These are phyloP conservation scores for Agrochola litura DNA, from an alignment of 2,888 invertebrate genomes.

Conservation along the genomic window DNA sequence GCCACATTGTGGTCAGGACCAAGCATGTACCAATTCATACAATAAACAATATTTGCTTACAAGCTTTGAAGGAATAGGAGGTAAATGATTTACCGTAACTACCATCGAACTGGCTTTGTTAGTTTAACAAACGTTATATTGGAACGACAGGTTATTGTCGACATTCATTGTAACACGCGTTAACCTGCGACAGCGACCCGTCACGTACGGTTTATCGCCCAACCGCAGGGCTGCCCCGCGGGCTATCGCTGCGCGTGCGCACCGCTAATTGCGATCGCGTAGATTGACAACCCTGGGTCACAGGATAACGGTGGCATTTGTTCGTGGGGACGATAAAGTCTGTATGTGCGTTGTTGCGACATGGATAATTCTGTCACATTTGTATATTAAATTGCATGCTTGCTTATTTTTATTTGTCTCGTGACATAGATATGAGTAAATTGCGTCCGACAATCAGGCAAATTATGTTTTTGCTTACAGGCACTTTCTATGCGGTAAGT, in stretches of 20 bases:
- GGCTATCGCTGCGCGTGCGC: conserved; percentile 74
- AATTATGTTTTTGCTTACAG: conserved; percentile 28
- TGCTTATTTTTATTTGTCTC: conserved; percentile 51
- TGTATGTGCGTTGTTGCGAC: conserved; percentile 36
- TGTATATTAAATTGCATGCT: conserved; percentile 52
- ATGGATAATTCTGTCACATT: conserved; percentile 50
- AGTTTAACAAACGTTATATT: conserved; percentile 54
- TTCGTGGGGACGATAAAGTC: conserved; percentile 61
- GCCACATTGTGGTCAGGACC: conserved; percentile 34
- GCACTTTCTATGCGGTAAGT: conserved; percentile 40
- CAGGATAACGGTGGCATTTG: conserved; percentile 77
- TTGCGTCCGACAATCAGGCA: conserved; percentile 22
- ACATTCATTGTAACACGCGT: conserved; percentile 62
- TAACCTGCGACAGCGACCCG: conserved; percentile 66
- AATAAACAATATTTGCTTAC: conserved; percentile 60
- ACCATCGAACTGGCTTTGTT: conserved; percentile 30
- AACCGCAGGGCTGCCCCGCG: conserved; percentile 64
- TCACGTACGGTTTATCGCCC: conserved; percentile 74
- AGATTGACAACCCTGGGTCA: conserved; percentile 74
- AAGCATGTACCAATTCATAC: conserved; percentile 49
- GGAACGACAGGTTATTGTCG: conserved; percentile 58
- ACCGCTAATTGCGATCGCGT: conserved; percentile 77
- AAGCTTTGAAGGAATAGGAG: conserved; percentile 30
- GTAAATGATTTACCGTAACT: conserved; percentile 50
- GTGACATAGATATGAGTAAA: conserved; percentile 60